Evolutionary conservation across 2,797 vertebrate species (phyloP).

Genomic region (Leptatherina wallacei): DNA sequence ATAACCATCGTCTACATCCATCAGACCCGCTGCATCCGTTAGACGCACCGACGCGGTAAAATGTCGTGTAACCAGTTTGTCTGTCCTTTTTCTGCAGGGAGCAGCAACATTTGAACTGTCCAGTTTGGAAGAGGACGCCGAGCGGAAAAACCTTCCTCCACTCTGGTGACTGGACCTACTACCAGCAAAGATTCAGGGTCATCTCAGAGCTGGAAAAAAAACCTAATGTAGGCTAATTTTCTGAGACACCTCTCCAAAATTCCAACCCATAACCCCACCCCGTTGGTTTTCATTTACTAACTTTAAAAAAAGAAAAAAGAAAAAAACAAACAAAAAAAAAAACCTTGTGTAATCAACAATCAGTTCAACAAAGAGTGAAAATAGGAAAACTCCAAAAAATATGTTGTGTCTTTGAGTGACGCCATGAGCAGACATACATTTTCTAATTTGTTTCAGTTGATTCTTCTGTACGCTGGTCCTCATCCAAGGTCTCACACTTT

Average conservation of each 20-base stretch:
- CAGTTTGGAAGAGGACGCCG: conserved; percentile 81
- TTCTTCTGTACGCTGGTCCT: conserved; percentile 89
- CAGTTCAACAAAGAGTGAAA: conserved; percentile 83
- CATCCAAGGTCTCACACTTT: conserved; percentile 87
- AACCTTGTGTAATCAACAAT: conserved; percentile 81
- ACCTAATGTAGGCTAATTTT: conserved; percentile 68
- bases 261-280: conserved; percentile 80
- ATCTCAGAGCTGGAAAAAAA: conserved; percentile 78
- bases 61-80: background rate
- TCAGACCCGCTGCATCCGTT: background rate
- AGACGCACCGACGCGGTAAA: background rate
- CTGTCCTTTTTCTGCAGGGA: conserved; percentile 82
- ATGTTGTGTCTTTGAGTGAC: conserved; percentile 83
- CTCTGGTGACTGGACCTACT: conserved; percentile 86
- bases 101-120: conserved; percentile 94
- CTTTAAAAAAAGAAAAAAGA: conserved; percentile 30
- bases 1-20: background rate
- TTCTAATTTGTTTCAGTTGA: conserved; percentile 89
- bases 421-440: conserved; percentile 84
- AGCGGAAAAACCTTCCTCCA: conserved; percentile 81
- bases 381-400: conserved; percentile 75
- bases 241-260: conserved; percentile 64
- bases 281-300: conserved; percentile 83
- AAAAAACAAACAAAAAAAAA: conserved; percentile 7
- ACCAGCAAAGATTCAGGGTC: conserved; percentile 82